Evolutionary conservation across 2,113 vertebrate species (phyloP).

Genomic region (Triplophysa tibetana): DNA sequence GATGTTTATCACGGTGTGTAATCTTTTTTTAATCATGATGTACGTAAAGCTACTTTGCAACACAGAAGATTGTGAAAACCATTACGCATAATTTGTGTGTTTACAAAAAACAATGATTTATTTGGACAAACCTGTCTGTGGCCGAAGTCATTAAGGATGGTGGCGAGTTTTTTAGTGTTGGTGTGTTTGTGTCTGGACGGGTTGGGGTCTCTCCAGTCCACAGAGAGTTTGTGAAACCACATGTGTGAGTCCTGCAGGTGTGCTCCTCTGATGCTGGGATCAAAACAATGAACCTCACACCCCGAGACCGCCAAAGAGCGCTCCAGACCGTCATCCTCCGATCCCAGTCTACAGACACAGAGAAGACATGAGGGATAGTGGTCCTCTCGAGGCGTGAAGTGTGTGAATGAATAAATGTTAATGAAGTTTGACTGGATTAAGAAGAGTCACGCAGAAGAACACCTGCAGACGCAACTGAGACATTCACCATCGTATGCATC

Average conservation of each 20-base stretch:
- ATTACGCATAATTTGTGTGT: too few relatives aligned
- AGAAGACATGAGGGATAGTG: too few relatives aligned
- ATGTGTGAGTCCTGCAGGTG: constrained; percentile 79
- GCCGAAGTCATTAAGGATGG: constrained; percentile 88
- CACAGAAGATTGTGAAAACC: too few relatives aligned
- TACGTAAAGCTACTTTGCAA: too few relatives aligned
- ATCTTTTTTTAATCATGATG: too few relatives aligned
- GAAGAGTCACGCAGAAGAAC: background rate
- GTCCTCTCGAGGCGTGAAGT: too few relatives aligned
- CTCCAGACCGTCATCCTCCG: constrained; percentile 80
- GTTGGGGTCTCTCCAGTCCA: constrained; percentile 93
- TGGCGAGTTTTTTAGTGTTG: constrained; percentile 86
- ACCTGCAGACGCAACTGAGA: too few relatives aligned
- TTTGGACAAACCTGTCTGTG: constrained; percentile 81
- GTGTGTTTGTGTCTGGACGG: constrained; percentile 78
- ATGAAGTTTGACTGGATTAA: constrained; percentile 15
- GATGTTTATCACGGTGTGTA: too few relatives aligned
- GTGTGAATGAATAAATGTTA: background rate
- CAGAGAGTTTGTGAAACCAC: constrained; percentile 88
- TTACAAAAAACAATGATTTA: too few relatives aligned
- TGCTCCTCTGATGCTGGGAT: constrained; percentile 83
- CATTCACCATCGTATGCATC: too few relatives aligned
- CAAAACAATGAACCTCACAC: constrained; percentile 92
- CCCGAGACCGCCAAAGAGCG: constrained; percentile 75
- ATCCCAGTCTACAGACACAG: constrained; percentile 76